Evolutionary conservation across 1,140 invertebrate species (phyloP).

Genomic region (Bombus superbus): DNA sequence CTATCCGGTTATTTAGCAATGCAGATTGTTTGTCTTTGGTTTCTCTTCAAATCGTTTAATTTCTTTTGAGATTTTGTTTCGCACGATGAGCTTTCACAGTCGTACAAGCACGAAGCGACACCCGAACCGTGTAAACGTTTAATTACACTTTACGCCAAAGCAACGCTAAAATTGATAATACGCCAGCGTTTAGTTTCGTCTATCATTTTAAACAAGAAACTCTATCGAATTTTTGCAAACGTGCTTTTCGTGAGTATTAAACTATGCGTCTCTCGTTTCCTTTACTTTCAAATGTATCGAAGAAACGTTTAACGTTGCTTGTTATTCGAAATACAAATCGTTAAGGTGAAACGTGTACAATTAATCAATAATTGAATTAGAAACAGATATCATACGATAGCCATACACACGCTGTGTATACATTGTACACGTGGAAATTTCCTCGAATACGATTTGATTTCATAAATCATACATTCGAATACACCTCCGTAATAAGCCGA

Average conservation of each 20-base stretch:
- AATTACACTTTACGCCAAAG: conserved; percentile 2
- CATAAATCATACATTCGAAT: not conserved
- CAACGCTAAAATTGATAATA: conserved; percentile 5
- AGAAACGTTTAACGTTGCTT: too few relatives aligned
- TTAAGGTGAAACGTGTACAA: not conserved
- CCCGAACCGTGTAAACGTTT: not conserved
- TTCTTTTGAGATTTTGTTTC: not conserved
- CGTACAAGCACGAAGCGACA: not conserved
- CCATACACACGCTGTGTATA: too few relatives aligned
- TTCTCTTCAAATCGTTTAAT: not conserved
- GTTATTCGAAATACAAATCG: not conserved
- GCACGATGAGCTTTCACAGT: not conserved
- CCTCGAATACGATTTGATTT: not conserved
- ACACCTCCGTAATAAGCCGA: conserved; percentile 12
- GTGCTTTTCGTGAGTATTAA: not conserved
- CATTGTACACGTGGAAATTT: not conserved
- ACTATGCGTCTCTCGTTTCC: not conserved
- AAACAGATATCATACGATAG: not conserved
- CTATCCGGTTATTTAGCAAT: not conserved
- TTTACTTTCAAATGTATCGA: not conserved
- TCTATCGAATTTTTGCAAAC: not conserved
- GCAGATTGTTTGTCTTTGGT: not conserved
- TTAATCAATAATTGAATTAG: not conserved
- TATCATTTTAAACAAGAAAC: not conserved
- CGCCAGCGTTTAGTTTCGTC: not conserved